phyloP scores from a whole-genome alignment of 2,888 invertebrate species.

The Drosophila phalerata region DNA sequence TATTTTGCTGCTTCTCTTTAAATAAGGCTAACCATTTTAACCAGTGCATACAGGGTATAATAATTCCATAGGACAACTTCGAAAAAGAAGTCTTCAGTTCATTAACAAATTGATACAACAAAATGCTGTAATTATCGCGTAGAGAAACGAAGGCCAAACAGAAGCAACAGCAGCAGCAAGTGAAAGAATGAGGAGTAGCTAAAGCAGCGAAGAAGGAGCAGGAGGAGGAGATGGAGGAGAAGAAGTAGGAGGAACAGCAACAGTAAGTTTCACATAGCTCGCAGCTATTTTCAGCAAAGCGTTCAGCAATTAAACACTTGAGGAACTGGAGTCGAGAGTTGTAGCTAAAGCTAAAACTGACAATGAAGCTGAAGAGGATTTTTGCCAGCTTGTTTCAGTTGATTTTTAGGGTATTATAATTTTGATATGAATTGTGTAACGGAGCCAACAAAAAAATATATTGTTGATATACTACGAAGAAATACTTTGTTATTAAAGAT shows the following conservation, averaged over 20 bases:
- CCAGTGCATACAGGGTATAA: constrained; percentile 29
- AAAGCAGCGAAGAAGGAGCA: neutral
- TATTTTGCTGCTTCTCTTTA: neutral
- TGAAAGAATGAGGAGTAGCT: constrained; percentile 4
- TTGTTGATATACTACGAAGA: too few species aligned
- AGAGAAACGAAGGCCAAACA: constrained; percentile 60
- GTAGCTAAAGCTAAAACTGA: constrained; percentile 21
- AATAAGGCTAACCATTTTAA: neutral
- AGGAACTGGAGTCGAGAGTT: constrained; percentile 45
- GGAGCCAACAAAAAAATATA: too few species aligned
- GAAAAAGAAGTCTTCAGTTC: constrained; percentile 60
- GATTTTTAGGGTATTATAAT: neutral
- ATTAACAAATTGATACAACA: constrained; percentile 83
- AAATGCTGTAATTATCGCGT: constrained; percentile 80
- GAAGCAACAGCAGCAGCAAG: constrained; percentile 50
- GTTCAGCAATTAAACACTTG: constrained; percentile 78
- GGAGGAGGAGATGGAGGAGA: neutral
- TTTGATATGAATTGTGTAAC: too few species aligned
- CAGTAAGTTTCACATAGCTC: constrained; percentile 63
- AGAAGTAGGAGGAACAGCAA: constrained; percentile 6
- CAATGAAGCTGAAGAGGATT: constrained; percentile 12
- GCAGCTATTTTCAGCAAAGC: constrained; percentile 78
- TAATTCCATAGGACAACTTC: constrained; percentile 50
- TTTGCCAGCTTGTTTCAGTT: constrained; percentile 9
- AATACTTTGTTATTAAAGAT: too few species aligned